Conservation (phyloP, 2,113 vertebrate genomes). For the Platanista minor region DNA sequence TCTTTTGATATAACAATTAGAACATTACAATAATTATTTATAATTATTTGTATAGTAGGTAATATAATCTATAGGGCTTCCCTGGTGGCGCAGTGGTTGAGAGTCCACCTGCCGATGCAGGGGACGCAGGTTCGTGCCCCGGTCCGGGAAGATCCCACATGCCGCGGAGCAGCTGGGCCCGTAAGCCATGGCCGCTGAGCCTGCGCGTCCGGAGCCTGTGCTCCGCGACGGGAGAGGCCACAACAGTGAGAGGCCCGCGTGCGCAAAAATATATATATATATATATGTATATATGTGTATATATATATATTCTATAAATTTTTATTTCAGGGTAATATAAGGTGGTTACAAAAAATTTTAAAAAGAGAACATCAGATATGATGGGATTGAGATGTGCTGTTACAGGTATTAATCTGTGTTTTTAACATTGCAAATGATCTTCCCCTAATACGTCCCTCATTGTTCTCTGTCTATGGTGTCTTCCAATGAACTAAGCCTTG, state of each 20-base stretch:
- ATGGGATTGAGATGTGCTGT: not conserved
- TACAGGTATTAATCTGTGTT: not conserved
- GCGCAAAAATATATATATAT: too few species aligned
- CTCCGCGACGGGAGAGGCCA: too few species aligned
- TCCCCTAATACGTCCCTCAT: not conserved
- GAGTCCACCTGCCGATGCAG: too few species aligned
- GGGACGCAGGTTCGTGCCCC: too few species aligned
- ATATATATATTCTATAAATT: not conserved
- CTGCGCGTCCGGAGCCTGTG: too few species aligned
- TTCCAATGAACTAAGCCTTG: not conserved
- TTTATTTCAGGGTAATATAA: not conserved
- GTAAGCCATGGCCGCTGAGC: too few species aligned
- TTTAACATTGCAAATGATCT: not conserved
- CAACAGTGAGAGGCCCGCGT: too few species aligned
- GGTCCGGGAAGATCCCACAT: too few species aligned
- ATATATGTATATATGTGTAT: too few species aligned
- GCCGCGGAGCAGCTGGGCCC: too few species aligned
- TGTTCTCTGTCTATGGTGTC: not conserved
- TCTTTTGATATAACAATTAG: not conserved
- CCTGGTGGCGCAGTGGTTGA: too few species aligned
- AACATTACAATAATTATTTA: not conserved
- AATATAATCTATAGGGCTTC: not conserved
- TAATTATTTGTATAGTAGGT: not conserved
- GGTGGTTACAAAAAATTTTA: not conserved
- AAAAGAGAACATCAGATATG: not conserved